Conservation (phyloP, 2,888 invertebrate genomes). For the Netelia fuscicornis region DNA sequence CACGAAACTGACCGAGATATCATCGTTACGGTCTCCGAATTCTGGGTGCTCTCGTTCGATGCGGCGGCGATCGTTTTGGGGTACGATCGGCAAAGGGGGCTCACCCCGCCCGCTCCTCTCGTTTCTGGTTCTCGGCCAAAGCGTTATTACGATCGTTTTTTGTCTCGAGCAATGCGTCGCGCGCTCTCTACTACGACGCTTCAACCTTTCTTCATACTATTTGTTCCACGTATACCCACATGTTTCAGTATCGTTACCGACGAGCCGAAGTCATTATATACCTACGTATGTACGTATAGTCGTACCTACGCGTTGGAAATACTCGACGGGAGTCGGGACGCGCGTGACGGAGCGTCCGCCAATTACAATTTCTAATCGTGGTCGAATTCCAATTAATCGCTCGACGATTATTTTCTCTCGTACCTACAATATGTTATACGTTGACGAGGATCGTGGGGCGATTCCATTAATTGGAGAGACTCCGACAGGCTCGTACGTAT, state of each 20-base stretch:
- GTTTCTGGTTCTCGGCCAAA: not conserved
- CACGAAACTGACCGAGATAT: not conserved
- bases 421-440: not conserved
- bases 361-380: not conserved
- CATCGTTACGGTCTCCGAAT: not conserved
- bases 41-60: not conserved
- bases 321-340: too few relatives aligned
- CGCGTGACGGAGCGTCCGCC: not conserved
- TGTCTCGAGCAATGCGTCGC: not conserved
- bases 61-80: not conserved
- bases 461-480: not conserved
- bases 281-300: too few relatives aligned
- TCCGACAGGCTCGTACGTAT: not conserved
- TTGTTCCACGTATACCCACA: too few relatives aligned
- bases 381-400: not conserved
- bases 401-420: not conserved
- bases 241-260: too few relatives aligned
- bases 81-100: too few relatives aligned
- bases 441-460: not conserved
- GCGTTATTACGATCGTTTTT: not conserved
- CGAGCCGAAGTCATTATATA: too few relatives aligned
- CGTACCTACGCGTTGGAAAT: too few relatives aligned
- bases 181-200: not conserved
- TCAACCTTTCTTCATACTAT: not conserved
- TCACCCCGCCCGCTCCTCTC: not conserved